Percentiles rank a stretch among this genome's conserved stretches.
Evolutionary conservation across 23 tunicate species (phyloP).

Genomic region (Ascidia mentula): DNA sequence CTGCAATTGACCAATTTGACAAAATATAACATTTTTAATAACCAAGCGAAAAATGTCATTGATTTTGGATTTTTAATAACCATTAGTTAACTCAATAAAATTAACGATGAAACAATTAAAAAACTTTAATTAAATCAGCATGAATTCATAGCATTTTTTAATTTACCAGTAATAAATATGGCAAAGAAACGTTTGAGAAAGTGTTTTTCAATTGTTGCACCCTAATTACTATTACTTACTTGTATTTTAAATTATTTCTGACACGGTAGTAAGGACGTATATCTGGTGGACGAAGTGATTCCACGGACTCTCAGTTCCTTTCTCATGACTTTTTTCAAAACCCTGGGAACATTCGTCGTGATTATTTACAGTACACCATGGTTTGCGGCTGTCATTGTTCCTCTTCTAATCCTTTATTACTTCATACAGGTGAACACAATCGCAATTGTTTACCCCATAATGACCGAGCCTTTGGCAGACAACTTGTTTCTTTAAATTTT

Average conservation of each 20-base stretch:
- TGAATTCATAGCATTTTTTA: no score
- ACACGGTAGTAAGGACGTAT: conserved; percentile 72
- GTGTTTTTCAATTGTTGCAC: no score
- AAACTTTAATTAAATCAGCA: no score
- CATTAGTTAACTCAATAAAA: no score
- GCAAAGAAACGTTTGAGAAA: no score
- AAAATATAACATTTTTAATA: no score
- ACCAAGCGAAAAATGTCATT: no score
- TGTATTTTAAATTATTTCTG: not conserved
- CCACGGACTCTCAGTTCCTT: conserved; percentile 66
- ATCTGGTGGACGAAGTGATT: conserved; percentile 75
- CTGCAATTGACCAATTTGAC: no score
- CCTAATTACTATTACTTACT: no score
- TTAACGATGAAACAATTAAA: no score
- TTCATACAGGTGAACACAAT: conserved; percentile 58
- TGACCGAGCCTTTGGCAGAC: not conserved
- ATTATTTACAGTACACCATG: conserved; percentile 81
- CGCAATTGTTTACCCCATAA: not conserved
- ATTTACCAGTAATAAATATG: no score
- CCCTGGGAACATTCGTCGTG: conserved; percentile 57
- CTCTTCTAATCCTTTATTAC: conserved; percentile 57
- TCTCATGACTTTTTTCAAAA: conserved; percentile 53
- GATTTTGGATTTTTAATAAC: no score
- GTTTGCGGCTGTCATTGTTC: conserved; percentile 70
- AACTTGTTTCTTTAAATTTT: not conserved